Base-by-base conservation (phyloP, 35 echinoderm and acorn worm species). In the Heliocidaris tuberculata region DNA sequence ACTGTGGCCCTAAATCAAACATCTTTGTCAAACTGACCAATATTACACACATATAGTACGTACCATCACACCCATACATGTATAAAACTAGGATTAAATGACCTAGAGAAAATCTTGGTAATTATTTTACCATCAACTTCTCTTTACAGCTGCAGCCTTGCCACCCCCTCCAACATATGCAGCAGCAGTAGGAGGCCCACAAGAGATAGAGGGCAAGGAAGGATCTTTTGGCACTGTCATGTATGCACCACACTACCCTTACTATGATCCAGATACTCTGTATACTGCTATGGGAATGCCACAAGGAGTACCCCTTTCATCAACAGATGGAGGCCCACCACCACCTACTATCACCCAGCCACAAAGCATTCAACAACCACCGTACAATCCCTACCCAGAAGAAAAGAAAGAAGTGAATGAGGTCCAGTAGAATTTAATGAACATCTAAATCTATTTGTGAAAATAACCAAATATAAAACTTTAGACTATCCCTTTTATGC, bases 241-340 rank as follows among this genome's bases (percentile, higher is more conserved):
- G 49, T 96, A 96, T 59, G 95, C 95, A 56, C 95, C 95, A 27
- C 85, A 86, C 31, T 96, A 96, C 61, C 95, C 95, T 19, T 94
- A 87, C 61, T 96, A 96, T 42, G 93, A 93, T 48, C 70, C 93
- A 48, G 87, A 89, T 17, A 42, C 87, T 24, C 13, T 89, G 7
- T 89, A 89, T 48, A 13, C 31, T 13, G 31, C 87, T 13, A 89
- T 89, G 87, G 87, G 87, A 48, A 13, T 17, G 11, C 87, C 87
- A 24, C 12, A 32, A 48, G 87, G 87, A 11, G 31, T 9, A 89
- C 87, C 87, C 3, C 35, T 42, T 42, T 27, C 65, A 78, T 17
- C 65, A 19, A 19, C 15, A 6, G 21, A 19, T 7, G 31, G 47
- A 19, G 31, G 29, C 2, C 87, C 1, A 89, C 87, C 87, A 48